Conservation (phyloP, 2,113 vertebrate species). For the Mola mola region DNA sequence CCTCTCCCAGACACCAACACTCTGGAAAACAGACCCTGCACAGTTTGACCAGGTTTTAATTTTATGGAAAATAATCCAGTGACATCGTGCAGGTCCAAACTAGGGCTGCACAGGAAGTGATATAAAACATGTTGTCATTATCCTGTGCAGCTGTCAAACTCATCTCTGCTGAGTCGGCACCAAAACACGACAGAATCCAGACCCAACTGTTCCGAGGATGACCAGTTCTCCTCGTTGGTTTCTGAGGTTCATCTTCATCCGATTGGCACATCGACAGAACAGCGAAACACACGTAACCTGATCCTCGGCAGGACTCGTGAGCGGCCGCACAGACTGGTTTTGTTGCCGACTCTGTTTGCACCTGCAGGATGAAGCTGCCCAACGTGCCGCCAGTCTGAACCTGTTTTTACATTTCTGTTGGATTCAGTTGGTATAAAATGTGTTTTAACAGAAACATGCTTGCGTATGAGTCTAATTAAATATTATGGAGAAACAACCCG, state of each 20-base stretch:
- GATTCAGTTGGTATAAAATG: conserved; percentile 58
- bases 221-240: too few relatives aligned
- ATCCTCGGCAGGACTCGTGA: too few relatives aligned
- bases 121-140: too few relatives aligned
- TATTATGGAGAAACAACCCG: conserved; percentile 40
- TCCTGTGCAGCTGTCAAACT: too few relatives aligned
- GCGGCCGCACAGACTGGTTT: too few relatives aligned
- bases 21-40: conserved; percentile 5
- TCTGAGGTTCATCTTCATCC: too few relatives aligned
- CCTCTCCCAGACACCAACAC: background rate
- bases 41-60: conserved; percentile 1
- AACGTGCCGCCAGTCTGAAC: conserved; percentile 27
- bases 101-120: background rate
- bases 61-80: conserved; percentile 1
- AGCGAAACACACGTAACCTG: too few relatives aligned
- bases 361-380: conserved; percentile 10
- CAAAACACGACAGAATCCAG: too few relatives aligned
- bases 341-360: too few relatives aligned
- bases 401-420: conserved; percentile 84
- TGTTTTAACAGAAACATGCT: conserved; percentile 75
- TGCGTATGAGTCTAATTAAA: conserved; percentile 74
- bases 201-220: too few relatives aligned
- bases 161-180: too few relatives aligned
- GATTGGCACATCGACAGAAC: too few relatives aligned
- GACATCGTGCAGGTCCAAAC: conserved; percentile 15